Conservation (phyloP, 2,113 vertebrate genomes). For the Ornithorhynchus anatinus region DNA sequence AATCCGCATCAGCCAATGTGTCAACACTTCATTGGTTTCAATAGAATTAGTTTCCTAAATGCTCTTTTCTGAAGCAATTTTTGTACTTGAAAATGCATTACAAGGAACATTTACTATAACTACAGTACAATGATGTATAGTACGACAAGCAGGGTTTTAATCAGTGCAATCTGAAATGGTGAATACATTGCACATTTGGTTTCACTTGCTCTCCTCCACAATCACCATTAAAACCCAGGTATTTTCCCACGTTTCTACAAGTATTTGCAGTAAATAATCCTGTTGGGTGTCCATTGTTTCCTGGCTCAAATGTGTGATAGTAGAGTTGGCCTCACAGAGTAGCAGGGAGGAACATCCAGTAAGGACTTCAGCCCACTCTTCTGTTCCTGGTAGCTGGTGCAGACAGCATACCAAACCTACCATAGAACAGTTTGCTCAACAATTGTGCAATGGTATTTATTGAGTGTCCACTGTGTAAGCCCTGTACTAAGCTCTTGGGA, state of each 20-base stretch:
- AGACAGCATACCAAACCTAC: no score
- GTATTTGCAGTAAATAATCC: constrained; percentile 45
- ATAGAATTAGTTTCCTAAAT: constrained; percentile 79
- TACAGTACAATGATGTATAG: constrained; percentile 64
- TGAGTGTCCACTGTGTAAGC: no score
- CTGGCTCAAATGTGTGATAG: constrained; percentile 9
- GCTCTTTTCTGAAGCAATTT: constrained; percentile 77
- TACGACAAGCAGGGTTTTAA: constrained; percentile 71
- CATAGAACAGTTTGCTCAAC: no score
- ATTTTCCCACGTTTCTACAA: constrained; percentile 31
- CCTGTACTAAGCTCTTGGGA: no score
- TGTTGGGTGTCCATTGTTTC: constrained; percentile 22
- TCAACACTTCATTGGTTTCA: constrained; percentile 81
- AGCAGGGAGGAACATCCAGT: no score
- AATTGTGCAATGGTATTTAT: no score
- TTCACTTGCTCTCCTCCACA: constrained; percentile 3
- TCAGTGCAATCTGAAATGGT: constrained; percentile 60
- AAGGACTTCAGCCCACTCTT: no score
- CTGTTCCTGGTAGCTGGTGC: no score
- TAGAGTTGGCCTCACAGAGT: no score
- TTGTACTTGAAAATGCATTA: constrained; percentile 78
- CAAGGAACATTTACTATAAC: constrained; percentile 78
- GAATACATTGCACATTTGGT: constrained; percentile 38
- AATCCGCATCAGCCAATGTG: constrained; percentile 74
- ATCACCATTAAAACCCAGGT: constrained; percentile 34